These are phyloP conservation scores for Tragulus kanchil DNA, from an alignment of 2,113 vertebrate genomes.

Conservation along the genomic window DNA sequence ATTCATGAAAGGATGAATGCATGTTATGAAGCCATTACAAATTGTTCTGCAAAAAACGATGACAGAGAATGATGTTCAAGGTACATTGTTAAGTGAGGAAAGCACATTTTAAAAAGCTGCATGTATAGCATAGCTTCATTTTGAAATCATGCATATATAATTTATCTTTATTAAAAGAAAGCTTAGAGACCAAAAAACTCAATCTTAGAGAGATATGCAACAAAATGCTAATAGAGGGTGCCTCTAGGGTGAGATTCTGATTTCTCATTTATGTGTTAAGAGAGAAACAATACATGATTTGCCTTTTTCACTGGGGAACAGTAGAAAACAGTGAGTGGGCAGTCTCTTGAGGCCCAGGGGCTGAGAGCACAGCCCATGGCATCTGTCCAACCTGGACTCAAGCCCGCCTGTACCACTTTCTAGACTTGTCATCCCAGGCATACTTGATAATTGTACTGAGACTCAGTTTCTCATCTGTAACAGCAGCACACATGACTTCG, in stretches of 20 bases:
- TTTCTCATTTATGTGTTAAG: not conserved
- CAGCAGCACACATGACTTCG: too few relatives aligned
- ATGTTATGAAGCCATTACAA: slow-evolving; percentile 38
- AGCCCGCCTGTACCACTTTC: not conserved
- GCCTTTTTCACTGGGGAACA: not conserved
- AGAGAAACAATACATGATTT: not conserved
- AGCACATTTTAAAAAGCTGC: not conserved
- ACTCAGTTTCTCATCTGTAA: not conserved
- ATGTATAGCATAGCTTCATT: not conserved
- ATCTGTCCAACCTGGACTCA: not conserved
- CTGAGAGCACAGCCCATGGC: not conserved
- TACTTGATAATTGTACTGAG: not conserved
- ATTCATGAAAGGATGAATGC: slow-evolving; percentile 20
- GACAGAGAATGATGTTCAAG: not conserved
- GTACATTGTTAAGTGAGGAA: slow-evolving; percentile 14
- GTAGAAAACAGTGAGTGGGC: not conserved
- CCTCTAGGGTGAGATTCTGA: not conserved
- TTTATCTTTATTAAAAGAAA: slow-evolving; percentile 55
- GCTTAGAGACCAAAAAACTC: slow-evolving; percentile 27
- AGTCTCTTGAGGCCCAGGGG: not conserved
- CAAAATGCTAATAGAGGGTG: slow-evolving; percentile 14
- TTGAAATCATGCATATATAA: not conserved
- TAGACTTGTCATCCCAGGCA: not conserved
- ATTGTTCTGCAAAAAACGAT: slow-evolving; percentile 18
- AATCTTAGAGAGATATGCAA: not conserved